Evolutionary conservation across 2,113 vertebrate species (phyloP).

Genomic region (Progne subis): DNA sequence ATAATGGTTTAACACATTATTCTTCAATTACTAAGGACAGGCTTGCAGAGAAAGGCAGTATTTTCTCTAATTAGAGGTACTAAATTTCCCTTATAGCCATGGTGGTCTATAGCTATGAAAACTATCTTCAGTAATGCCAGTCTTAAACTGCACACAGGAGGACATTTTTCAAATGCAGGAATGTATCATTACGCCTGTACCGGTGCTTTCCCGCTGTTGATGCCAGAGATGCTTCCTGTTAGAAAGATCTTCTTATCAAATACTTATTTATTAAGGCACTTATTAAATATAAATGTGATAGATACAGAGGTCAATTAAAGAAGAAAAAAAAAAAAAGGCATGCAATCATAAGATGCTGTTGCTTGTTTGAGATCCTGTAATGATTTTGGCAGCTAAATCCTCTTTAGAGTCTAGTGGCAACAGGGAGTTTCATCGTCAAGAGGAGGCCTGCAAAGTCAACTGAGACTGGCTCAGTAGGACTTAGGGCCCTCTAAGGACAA

Average conservation of each 20-base stretch:
- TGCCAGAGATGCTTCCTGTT: neutral
- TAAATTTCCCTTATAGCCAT: conserved; percentile 6
- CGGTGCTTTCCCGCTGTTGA: neutral
- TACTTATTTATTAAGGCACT: neutral
- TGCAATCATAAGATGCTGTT: neutral
- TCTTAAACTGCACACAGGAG: neutral
- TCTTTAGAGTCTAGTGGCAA: neutral
- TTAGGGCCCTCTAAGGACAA: neutral
- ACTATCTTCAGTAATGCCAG: neutral
- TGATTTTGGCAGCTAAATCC: neutral
- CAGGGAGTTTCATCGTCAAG: neutral
- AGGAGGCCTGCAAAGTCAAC: neutral
- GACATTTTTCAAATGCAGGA: neutral
- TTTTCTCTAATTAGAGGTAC: conserved; percentile 31
- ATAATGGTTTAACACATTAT: conserved; percentile 42
- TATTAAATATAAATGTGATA: neutral
- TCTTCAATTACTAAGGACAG: conserved; percentile 39
- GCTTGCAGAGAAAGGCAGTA: conserved; percentile 16
- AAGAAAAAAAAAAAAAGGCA: neutral
- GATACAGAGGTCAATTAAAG: neutral
- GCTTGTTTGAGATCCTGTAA: neutral
- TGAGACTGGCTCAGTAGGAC: neutral
- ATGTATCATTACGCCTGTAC: neutral
- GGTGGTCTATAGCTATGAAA: neutral
- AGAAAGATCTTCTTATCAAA: neutral